phyloP scores from a whole-genome alignment of 1,140 invertebrate genomes.

The Listronotus oregonensis region DNA sequence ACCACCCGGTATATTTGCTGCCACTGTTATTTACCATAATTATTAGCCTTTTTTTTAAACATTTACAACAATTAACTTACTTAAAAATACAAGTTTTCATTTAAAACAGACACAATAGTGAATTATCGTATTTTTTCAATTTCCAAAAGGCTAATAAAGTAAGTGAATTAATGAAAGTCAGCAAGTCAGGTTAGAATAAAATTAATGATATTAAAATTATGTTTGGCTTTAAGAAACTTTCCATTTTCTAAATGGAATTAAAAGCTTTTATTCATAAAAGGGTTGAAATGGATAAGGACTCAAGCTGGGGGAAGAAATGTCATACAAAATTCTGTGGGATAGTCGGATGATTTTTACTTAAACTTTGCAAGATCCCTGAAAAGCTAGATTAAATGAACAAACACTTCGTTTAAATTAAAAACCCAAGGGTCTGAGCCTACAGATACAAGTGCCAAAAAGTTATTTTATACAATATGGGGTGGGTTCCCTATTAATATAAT shows the following conservation, averaged over 20 bases:
- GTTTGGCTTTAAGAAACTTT: slow-evolving; percentile 29
- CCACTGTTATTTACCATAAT: too few relatives aligned
- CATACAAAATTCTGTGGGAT: slow-evolving; percentile 22
- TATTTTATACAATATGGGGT: too few relatives aligned
- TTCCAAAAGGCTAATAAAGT: slow-evolving; percentile 30
- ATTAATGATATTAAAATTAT: slow-evolving; percentile 37
- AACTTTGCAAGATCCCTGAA: slow-evolving; percentile 5
- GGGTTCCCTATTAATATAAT: too few relatives aligned
- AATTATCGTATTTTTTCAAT: not conserved
- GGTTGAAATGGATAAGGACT: slow-evolving; percentile 29
- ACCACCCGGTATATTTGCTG: too few relatives aligned
- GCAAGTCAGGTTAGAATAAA: slow-evolving; percentile 18
- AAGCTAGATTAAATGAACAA: not conserved
- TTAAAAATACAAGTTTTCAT: too few relatives aligned
- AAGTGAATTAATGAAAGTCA: slow-evolving; percentile 29
- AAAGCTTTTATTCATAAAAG: slow-evolving; percentile 36
- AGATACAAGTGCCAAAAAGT: too few relatives aligned
- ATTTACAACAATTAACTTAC: too few relatives aligned
- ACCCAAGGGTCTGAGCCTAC: too few relatives aligned
- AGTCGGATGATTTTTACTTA: too few relatives aligned
- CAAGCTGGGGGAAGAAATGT: slow-evolving; percentile 19
- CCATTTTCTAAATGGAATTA: slow-evolving; percentile 33
- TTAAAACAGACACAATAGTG: too few relatives aligned
- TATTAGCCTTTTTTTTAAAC: too few relatives aligned
- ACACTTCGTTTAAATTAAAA: too few relatives aligned